A percentile compares a stretch with the other conserved stretches of the same genome.
Evolutionary conservation across 2,888 invertebrate species (phyloP).

Genomic region (Eupithecia inturbata): DNA sequence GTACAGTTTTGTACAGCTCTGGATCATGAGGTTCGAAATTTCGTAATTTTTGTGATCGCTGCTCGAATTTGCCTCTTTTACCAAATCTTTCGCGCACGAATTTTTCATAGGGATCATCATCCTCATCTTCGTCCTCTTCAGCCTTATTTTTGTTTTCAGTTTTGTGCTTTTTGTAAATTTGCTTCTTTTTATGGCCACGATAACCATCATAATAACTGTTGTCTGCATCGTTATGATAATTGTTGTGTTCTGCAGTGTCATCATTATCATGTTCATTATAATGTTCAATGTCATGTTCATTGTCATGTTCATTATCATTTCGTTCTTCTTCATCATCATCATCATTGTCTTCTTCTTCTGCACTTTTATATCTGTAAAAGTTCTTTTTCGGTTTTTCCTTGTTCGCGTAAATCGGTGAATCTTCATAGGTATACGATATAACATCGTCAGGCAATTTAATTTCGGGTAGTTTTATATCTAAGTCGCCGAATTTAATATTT

Average conservation of each 20-base stretch:
- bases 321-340: conserved; percentile 45
- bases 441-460: conserved; percentile 79
- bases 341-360: conserved; percentile 51
- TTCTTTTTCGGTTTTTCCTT: conserved; percentile 48
- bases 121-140: conserved; percentile 58
- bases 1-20: conserved; percentile 63
- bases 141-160: conserved; percentile 32
- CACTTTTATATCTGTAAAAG: conserved; percentile 54
- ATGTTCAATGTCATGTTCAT: no score
- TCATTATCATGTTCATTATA: conserved; percentile 46
- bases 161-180: conserved; percentile 55
- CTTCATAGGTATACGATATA: conserved; percentile 64
- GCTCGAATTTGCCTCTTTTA: conserved; percentile 66
- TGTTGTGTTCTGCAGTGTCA: conserved; percentile 44
- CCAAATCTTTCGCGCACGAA: conserved; percentile 79
- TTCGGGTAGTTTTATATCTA: conserved; percentile 75
- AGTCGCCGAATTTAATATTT: conserved; percentile 73
- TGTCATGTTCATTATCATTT: conserved; percentile 39
- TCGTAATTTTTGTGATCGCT: conserved; percentile 65
- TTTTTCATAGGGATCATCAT: conserved; percentile 76
- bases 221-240: conserved; percentile 46
- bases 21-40: conserved; percentile 57
- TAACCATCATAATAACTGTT: conserved; percentile 43
- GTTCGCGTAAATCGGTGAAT: conserved; percentile 50
- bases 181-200: conserved; percentile 47